Conservation (phyloP, 2,113 vertebrate genomes). For the Crotalus tigris region DNA sequence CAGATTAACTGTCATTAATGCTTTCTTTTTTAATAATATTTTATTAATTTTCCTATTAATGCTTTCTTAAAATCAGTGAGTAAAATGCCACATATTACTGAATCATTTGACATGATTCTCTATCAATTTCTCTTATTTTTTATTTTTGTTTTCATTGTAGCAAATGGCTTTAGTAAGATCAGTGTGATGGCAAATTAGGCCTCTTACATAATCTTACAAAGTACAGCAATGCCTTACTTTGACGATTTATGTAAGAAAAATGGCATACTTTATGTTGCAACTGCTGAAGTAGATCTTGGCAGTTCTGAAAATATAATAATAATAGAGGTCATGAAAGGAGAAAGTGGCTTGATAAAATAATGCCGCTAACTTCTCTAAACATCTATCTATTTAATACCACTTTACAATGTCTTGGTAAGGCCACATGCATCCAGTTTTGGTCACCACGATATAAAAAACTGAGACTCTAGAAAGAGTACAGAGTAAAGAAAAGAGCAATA, state of each 20-base stretch:
- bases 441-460: too few species aligned
- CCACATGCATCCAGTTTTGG: too few species aligned
- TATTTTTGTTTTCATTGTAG: neutral
- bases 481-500: too few species aligned
- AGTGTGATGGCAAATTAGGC: neutral
- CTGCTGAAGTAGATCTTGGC: slow-evolving; percentile 26
- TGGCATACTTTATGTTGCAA: slow-evolving; percentile 12
- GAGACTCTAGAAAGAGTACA: too few species aligned
- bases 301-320: slow-evolving; percentile 14
- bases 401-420: too few species aligned
- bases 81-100: neutral
- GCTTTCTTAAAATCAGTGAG: neutral
- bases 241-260: slow-evolving; percentile 19
- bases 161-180: neutral
- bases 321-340: slow-evolving; percentile 26
- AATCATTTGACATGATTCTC: neutral
- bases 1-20: neutral
- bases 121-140: neutral
- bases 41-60: neutral
- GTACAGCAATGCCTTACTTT: slow-evolving; percentile 3
- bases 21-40: neutral
- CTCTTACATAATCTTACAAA: neutral
- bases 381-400: neutral
- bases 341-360: slow-evolving; percentile 11
- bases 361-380: neutral